Base-by-base conservation (phyloP, 1,140 invertebrate genomes). In the Aethina tumida region DNA sequence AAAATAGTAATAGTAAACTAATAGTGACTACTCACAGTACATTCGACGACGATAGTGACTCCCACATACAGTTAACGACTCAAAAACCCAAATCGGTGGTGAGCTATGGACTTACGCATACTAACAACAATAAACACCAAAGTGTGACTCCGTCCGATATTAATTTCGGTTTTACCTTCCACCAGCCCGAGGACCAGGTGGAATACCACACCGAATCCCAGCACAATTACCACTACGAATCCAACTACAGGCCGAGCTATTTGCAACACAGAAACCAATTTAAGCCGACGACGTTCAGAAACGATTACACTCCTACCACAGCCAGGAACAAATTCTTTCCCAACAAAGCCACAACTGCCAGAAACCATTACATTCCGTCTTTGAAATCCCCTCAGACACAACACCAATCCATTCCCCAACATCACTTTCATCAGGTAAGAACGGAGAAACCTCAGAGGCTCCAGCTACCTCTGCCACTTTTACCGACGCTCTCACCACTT, bases 401-500 rank as follows among this genome's bases (percentile, higher is more conserved):
- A n/a, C n/a, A n/a, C n/a, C n/a, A n/a, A n/a, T n/a, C n/a, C 8
- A 24, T 34, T 26, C 25, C 45, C 26, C 43, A 46, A 20, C 39
- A 41, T 21, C 48, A 38, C 14, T 40, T 38, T 17, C 32, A 49
- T 19, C 44, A 43, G 9, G 39, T 43, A 7, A 35, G 45, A 7
- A 57, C 51, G 24, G 55, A 59, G 27, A 59, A 55, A 35, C 49
- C 53, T 2, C 43, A 49, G 22, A 44, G 44, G 22, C n/a, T 54
- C 2, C 53, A 57, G 39, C 34, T 57, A 13, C 55, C 55, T 6
- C 27, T 57, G 20, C 55, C 47, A 7, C 17, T 47, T 7, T 30
- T 56, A 19, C 54, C 56, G 27, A 57, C 53, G 14, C 28, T 60
- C 25, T 51, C 59, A 12, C 50, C 59, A 10, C 40, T 63, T 17